Evolutionary conservation across 2,888 invertebrate genomes (phyloP).

Genomic region (Acanthopleura granulata): DNA sequence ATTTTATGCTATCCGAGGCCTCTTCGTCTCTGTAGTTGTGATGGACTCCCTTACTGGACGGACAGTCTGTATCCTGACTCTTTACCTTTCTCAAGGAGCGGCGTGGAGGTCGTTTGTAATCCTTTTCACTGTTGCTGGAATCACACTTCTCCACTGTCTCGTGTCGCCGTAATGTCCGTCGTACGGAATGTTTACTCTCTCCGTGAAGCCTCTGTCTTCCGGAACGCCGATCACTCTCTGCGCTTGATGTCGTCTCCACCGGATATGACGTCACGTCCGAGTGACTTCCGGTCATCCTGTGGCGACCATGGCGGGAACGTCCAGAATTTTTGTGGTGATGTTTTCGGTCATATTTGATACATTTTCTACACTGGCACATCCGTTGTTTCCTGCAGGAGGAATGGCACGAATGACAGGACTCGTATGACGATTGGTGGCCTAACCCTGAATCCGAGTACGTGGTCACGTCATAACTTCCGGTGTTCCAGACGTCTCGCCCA

Average conservation of each 20-base stretch:
- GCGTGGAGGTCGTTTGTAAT: neutral
- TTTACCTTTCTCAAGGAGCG: neutral
- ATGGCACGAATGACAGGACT: slow-evolving; percentile 4
- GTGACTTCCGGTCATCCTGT: neutral
- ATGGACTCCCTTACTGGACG: neutral
- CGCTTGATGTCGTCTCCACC: neutral
- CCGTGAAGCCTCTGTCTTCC: neutral
- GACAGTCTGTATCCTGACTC: neutral
- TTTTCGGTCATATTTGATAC: neutral
- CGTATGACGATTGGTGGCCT: slow-evolving; percentile 4
- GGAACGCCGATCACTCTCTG: slow-evolving; percentile 3
- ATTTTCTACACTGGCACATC: slow-evolving; percentile 15
- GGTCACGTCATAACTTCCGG: neutral
- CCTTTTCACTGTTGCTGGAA: slow-evolving; percentile 11
- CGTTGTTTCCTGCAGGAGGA: neutral
- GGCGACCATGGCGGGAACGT: neutral
- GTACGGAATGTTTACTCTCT: neutral
- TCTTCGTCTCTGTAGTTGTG: neutral
- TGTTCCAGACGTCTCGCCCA: neutral
- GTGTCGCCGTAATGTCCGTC: neutral
- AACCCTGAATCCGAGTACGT: slow-evolving; percentile 10
- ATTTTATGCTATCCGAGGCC: neutral
- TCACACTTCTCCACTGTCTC: slow-evolving; percentile 1
- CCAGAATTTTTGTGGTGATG: neutral
- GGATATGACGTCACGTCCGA: neutral